Conservation (phyloP, 2,888 invertebrate genomes). For the Eupithecia tripunctaria region DNA sequence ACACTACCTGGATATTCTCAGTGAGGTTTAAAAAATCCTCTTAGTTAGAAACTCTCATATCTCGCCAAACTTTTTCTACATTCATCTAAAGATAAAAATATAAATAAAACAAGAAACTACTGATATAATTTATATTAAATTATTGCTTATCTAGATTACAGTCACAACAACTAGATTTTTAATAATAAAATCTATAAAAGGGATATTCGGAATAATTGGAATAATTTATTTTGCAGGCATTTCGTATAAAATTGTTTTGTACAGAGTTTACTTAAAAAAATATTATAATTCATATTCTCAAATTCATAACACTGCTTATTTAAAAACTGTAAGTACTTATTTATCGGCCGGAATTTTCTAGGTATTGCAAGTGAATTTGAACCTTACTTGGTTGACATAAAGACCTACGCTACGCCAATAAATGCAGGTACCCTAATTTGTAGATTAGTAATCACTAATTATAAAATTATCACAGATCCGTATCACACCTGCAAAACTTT, state of each 20-base stretch:
- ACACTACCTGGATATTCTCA: too few species aligned
- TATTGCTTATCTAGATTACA: conserved; percentile 50
- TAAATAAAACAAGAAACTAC: not conserved
- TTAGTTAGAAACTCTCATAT: too few species aligned
- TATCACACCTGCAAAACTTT: conserved; percentile 66
- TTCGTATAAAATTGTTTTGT: not conserved
- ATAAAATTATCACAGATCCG: conserved; percentile 69
- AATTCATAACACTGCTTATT: not conserved
- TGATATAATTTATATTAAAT: conserved; percentile 26
- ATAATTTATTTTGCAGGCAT: conserved; percentile 8
- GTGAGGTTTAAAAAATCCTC: not conserved
- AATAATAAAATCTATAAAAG: conserved; percentile 49
- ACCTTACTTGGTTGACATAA: conserved; percentile 1
- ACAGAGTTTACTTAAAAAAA: not conserved
- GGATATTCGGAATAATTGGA: conserved; percentile 42
- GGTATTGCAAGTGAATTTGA: not conserved
- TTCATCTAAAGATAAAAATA: not conserved
- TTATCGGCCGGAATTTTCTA: not conserved
- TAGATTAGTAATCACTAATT: conserved; percentile 11
- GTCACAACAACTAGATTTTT: conserved; percentile 45
- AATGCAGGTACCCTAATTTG: not conserved
- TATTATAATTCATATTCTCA: not conserved
- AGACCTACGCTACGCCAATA: not conserved
- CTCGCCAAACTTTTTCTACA: not conserved
- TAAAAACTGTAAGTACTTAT: not conserved